Evolutionary conservation across 2,113 vertebrate species (phyloP).

Genomic region (Pteropus alecto): DNA sequence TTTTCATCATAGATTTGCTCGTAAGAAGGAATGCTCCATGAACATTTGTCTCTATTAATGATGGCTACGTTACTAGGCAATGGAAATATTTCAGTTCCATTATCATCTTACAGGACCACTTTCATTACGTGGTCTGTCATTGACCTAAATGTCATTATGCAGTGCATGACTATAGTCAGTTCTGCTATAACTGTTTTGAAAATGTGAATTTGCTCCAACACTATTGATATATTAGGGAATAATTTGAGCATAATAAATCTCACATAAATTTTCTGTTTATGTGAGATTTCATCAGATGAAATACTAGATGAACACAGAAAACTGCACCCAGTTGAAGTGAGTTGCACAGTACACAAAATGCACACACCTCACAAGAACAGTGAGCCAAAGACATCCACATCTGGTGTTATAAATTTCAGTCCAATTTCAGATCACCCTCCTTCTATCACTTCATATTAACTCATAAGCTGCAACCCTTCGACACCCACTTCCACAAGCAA

Average conservation of each 20-base stretch:
- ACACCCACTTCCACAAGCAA: neutral
- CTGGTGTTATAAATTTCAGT: neutral
- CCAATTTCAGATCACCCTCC: no score
- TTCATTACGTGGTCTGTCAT: no score
- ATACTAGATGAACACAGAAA: neutral
- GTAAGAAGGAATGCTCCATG: no score
- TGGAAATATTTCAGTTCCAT: no score
- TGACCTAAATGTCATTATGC: no score
- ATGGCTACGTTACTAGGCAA: no score
- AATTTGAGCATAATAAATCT: neutral
- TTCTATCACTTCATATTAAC: no score
- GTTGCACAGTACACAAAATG: neutral
- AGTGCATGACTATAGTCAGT: no score
- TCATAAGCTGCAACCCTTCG: no score
- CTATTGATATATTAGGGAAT: neutral
- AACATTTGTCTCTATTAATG: no score
- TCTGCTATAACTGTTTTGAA: neutral
- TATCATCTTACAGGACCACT: no score
- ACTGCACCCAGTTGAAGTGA: neutral
- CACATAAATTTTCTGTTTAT: neutral
- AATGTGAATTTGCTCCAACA: neutral
- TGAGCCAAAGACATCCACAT: neutral
- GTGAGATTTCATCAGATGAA: neutral
- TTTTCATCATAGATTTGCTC: no score
- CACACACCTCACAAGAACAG: neutral